Base-by-base conservation (phyloP, 1,140 invertebrate species). In the Papilio xuthus region DNA sequence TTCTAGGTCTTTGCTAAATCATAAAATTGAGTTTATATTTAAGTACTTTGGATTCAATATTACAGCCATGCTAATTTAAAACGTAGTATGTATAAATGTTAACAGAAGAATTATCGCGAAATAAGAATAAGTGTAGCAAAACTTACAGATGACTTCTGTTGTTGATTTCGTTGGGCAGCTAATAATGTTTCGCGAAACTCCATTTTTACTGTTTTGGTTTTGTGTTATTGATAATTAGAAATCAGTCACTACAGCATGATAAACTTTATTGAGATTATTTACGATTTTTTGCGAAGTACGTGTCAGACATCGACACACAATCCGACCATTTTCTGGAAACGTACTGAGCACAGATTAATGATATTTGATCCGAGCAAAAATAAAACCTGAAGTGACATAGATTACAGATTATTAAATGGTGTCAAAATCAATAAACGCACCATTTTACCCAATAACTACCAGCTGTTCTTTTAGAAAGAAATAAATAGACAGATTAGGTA, bases 91-190 rank as follows among this genome's bases (percentile, higher is more conserved):
- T 4, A 67, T 32, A 32, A 67, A 67, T 28, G 26, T 37, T 67
- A 37, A 67, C 26, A 32, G 10, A 32, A 67, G 26, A 81, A 77
- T 47, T 72, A 79, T 85, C 83, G 80, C 79, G 85, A 87, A 89
- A 85, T 84, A 86, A 79, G 73, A 89, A 85, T 84, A 86, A 79
- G 73, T 82, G 86, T 72, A 67, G 15, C 63, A 85, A 89, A 84
- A 92, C 91, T 93, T 86, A 93, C 92, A 90, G 91, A 93, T 89
- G 92, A 92, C 85, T 94, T 93, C 85, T 93, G 88, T 91, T 94
- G 92, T 92, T 94, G 92, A 91, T 93, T 94, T 83, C 91, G 86
- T 84, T 94, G 92, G 76, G 92, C 92, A 81, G 91, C 92, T 79
- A 94, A 82, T 72, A 94, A 84, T 23, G 92, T 94, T 77, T 94